Evolutionary conservation across 1,140 invertebrate genomes (phyloP).

Genomic region (Drosophila miranda): DNA sequence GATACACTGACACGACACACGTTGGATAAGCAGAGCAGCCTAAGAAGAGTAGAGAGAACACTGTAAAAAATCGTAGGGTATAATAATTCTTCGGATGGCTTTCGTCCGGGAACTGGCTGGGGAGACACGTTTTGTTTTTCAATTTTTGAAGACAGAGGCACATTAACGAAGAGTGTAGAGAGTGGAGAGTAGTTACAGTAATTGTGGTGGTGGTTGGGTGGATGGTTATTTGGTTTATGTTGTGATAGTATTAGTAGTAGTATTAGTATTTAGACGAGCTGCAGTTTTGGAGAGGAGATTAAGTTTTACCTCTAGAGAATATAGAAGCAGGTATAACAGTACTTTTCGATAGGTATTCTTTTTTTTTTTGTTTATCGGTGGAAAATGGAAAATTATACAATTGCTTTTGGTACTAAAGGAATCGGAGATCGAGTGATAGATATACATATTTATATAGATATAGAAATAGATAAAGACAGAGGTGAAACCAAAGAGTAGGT

Average conservation of each 20-base stretch:
- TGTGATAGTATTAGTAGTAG: slow-evolving; percentile 44
- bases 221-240: slow-evolving; percentile 25
- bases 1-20: slow-evolving; percentile 53
- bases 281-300: slow-evolving; percentile 64
- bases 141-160: slow-evolving; percentile 42
- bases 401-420: slow-evolving; percentile 55
- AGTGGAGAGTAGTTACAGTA: slow-evolving; percentile 67
- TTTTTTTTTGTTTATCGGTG: slow-evolving; percentile 33
- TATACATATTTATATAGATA: slow-evolving; percentile 37
- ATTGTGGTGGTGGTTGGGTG: slow-evolving; percentile 31
- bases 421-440: slow-evolving; percentile 50
- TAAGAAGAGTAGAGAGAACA: slow-evolving; percentile 53
- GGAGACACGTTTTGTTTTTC: slow-evolving; percentile 27
- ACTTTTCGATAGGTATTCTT: slow-evolving; percentile 37
- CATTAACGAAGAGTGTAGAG: slow-evolving; percentile 45
- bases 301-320: slow-evolving; percentile 72
- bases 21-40: slow-evolving; percentile 57
- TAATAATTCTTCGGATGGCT: slow-evolving; percentile 35
- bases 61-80: slow-evolving; percentile 67
- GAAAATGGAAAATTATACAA: slow-evolving; percentile 52
- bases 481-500: slow-evolving; percentile 41
- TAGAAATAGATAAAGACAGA: slow-evolving; percentile 29
- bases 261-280: slow-evolving; percentile 68
- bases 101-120: slow-evolving; percentile 31
- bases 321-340: slow-evolving; percentile 71